phyloP scores from a whole-genome alignment of 2,797 vertebrate genomes.

The Rhyacichthys aspro region DNA sequence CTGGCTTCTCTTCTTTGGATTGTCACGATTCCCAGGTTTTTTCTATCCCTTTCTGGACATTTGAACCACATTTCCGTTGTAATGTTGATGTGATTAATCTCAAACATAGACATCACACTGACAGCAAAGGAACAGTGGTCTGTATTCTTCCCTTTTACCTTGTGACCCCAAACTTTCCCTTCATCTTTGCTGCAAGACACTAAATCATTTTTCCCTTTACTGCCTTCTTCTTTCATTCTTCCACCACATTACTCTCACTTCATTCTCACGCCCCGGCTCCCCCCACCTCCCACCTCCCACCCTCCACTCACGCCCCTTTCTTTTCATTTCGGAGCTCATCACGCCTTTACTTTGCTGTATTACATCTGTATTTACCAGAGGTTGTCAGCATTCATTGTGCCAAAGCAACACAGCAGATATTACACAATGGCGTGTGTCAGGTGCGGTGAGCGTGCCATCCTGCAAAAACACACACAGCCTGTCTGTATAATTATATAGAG shows the following conservation, averaged over 20 bases:
- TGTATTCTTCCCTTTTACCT: conserved; percentile 2
- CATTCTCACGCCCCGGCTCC: no score
- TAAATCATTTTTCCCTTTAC: conserved; percentile 47
- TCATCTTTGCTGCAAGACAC: conserved; percentile 28
- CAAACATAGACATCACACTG: no score
- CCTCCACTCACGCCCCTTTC: not conserved
- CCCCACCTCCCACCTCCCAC: no score
- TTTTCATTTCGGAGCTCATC: conserved; percentile 31
- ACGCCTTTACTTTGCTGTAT: conserved; percentile 4
- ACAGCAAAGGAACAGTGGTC: no score
- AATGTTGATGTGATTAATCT: no score
- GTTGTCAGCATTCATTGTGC: conserved; percentile 8
- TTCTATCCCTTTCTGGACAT: no score
- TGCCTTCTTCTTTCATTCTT: conserved; percentile 59
- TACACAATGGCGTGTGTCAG: conserved; percentile 8
- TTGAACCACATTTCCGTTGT: no score
- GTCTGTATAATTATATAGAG: not conserved
- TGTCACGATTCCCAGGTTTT: no score
- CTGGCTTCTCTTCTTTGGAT: no score
- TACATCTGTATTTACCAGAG: conserved; percentile 6
- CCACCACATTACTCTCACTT: conserved; percentile 60
- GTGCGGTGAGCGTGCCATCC: conserved; percentile 3
- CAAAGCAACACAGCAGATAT: conserved; percentile 15
- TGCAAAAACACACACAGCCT: conserved; percentile 1
- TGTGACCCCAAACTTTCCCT: conserved; percentile 32